These are phyloP conservation scores for Craterocephalus amniculus DNA, from an alignment of 2,797 vertebrate genomes.

Conservation along the genomic window DNA sequence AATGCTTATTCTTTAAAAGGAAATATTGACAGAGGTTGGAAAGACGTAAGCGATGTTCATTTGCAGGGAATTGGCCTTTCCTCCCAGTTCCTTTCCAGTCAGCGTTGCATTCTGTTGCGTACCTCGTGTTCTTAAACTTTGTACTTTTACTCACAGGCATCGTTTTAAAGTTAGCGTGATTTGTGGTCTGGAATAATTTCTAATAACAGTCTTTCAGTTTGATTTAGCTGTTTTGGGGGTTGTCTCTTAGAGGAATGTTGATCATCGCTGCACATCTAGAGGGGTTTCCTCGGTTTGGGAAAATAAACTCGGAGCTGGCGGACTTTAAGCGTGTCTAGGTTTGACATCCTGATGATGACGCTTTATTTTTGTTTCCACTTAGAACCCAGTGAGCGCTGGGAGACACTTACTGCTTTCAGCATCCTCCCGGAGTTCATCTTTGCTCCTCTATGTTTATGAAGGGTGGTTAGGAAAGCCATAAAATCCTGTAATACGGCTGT, in stretches of 20 bases:
- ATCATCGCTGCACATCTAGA: slow-evolving; percentile 34
- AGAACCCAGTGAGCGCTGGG: slow-evolving; percentile 16
- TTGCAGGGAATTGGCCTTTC: slow-evolving; percentile 43
- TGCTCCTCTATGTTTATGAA: slow-evolving; percentile 29
- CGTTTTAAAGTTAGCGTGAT: slow-evolving; percentile 20
- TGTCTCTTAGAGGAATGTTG: slow-evolving; percentile 27
- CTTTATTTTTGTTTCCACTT: slow-evolving; percentile 80
- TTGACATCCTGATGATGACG: slow-evolving; percentile 63
- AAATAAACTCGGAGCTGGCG: slow-evolving; percentile 65
- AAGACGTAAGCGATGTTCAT: slow-evolving; percentile 59
- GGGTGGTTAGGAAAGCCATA: slow-evolving; percentile 15
- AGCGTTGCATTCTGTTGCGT: slow-evolving; percentile 18
- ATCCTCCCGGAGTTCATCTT: slow-evolving; percentile 51
- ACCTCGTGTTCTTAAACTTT: slow-evolving; percentile 31
- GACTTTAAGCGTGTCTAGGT: slow-evolving; percentile 43
- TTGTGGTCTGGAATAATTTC: slow-evolving; percentile 39
- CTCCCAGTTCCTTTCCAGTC: slow-evolving; percentile 37
- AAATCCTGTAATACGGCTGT: slow-evolving; percentile 25
- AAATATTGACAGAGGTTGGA: slow-evolving; percentile 62
- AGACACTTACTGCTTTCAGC: slow-evolving; percentile 66
- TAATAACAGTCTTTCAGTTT: slow-evolving; percentile 45
- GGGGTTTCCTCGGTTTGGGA: slow-evolving; percentile 57
- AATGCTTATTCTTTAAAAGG: slow-evolving; percentile 32
- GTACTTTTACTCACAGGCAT: slow-evolving; percentile 25
- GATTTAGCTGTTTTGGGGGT: slow-evolving; percentile 34